Conservation (phyloP, 1,140 invertebrate species). For the Anthonomus grandis region DNA sequence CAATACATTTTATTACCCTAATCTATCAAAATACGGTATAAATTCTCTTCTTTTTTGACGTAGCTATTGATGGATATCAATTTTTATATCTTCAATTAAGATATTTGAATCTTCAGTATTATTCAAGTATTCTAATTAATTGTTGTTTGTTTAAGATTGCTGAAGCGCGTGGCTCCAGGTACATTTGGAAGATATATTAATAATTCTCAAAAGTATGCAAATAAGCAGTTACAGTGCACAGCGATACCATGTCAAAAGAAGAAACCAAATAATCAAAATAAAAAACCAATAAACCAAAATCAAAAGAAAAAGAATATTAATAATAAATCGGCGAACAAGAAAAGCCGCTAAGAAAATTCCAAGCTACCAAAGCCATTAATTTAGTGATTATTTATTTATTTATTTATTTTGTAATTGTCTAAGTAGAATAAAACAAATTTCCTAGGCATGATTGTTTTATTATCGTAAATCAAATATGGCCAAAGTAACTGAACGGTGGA, state of each 20-base stretch:
- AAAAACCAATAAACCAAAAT: conserved; percentile 3
- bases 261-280: conserved; percentile 8
- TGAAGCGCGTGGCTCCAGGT: conserved; percentile 39
- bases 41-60: no score
- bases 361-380: conserved; percentile 35
- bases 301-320: conserved; percentile 22
- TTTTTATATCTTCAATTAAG: no score
- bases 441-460: conserved; percentile 24
- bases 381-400: conserved; percentile 35
- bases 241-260: conserved; percentile 42
- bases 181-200: conserved; percentile 40
- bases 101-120: no score
- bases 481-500: conserved; percentile 24
- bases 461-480: conserved; percentile 20
- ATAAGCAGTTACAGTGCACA: conserved; percentile 42
- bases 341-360: conserved; percentile 29
- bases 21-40: no score
- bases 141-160: conserved; percentile 36
- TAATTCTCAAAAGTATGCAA: conserved; percentile 36
- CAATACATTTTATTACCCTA: no score
- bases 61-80: no score
- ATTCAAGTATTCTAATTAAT: conserved; percentile 1
- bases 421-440: conserved; percentile 21
- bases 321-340: conserved; percentile 24
- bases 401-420: conserved; percentile 23